Percentiles rank a stretch among this genome's conserved stretches.
Conservation (phyloP, 2,888 invertebrate species). For the Papilio protenor region DNA sequence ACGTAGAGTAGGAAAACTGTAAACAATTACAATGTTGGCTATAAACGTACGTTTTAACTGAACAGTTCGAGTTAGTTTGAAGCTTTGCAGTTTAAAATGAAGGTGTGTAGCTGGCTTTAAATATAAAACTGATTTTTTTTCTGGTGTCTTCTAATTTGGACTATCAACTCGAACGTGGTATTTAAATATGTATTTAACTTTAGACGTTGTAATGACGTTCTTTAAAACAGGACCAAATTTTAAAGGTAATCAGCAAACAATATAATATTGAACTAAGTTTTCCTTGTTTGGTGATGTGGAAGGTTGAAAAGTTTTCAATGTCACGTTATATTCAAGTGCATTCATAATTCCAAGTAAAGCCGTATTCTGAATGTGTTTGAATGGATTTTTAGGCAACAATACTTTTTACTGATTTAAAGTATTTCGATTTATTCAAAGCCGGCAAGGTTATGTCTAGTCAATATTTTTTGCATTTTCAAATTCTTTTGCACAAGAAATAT, state of each 20-base stretch:
- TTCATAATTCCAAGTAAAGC: background rate
- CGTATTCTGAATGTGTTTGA: background rate
- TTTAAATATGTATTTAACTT: background rate
- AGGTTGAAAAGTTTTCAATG: constrained; percentile 25
- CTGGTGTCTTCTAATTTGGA: background rate
- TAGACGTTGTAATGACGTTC: background rate
- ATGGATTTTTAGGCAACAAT: background rate
- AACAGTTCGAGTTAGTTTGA: no score
- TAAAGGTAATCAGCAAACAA: constrained; percentile 23
- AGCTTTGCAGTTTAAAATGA: no score
- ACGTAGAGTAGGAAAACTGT: no score
- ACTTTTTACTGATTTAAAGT: background rate
- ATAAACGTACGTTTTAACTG: no score
- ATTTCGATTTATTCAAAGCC: background rate
- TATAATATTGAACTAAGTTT: constrained; percentile 33
- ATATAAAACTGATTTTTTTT: background rate
- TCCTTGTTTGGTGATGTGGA: constrained; percentile 18
- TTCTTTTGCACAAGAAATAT: no score
- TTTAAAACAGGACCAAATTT: constrained; percentile 6
- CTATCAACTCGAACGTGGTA: background rate
- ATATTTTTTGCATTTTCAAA: no score
- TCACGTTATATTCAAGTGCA: constrained; percentile 15
- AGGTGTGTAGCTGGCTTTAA: background rate
- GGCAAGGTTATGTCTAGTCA: no score
- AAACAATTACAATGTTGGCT: no score